Percentiles rank a stretch among this genome's conserved stretches.
Conservation (phyloP, 2,888 invertebrate species). For the Caenorhabditis sp. region DNA sequence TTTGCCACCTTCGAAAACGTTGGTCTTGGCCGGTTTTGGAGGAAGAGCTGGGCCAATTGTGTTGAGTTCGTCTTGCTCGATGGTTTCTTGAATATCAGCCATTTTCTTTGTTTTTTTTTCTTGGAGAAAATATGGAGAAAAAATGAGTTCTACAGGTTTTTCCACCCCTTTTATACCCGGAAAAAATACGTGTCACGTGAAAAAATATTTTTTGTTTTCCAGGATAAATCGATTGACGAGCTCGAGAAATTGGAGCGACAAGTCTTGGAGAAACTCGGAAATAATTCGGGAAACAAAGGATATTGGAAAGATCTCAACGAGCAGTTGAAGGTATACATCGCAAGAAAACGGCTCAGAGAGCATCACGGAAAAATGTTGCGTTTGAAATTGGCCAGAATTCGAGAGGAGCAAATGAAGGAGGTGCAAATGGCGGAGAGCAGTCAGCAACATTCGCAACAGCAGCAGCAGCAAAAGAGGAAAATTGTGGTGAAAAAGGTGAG, state of each 20-base stretch:
- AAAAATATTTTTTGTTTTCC: slow-evolving; percentile 14
- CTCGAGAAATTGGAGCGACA: slow-evolving; percentile 82
- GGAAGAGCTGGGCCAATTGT: slow-evolving; percentile 21
- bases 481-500: slow-evolving; percentile 17
- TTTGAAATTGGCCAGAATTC: slow-evolving; percentile 86
- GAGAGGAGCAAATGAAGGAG: slow-evolving; percentile 77
- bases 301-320: slow-evolving; percentile 94
- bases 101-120: slow-evolving; percentile 4
- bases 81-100: slow-evolving; percentile 8
- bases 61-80: slow-evolving; percentile 1
- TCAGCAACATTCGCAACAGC: too few species aligned
- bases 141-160: not conserved
- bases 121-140: not conserved
- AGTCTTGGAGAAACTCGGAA: slow-evolving; percentile 84
- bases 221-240: slow-evolving; percentile 87
- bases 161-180: not conserved
- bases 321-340: slow-evolving; percentile 33
- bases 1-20: slow-evolving; percentile 4
- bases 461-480: not conserved
- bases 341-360: slow-evolving; percentile 85
- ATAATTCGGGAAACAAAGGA: slow-evolving; percentile 92
- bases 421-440: slow-evolving; percentile 4
- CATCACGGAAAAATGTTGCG: slow-evolving; percentile 88
- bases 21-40: slow-evolving; percentile 1
- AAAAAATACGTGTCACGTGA: slow-evolving; percentile 5